Evolutionary conservation across 1,140 invertebrate genomes (phyloP), one percentile per base, ranked within the genome.

Genomic region (honey bee (Apis mellifera)): DNA sequence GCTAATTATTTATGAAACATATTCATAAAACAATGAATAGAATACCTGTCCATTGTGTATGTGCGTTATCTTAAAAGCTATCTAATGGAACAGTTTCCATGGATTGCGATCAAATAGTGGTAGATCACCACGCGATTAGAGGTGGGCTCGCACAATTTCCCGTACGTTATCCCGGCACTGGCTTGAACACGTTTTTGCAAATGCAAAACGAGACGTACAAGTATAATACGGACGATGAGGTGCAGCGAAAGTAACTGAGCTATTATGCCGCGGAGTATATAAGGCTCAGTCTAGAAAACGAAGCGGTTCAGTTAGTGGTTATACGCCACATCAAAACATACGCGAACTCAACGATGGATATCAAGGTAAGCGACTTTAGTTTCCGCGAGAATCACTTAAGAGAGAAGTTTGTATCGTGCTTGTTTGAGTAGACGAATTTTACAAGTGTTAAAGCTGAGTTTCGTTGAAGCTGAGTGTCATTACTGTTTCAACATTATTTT

Each of bases 291-390:
- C 86, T 92, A 92, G 92, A 93, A 92, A 92, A 92, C 90, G 89
- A 87, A 90, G 90, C 87, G 92, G 91, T 93, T 93, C 93, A 94
- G 93, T 94, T 90, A 90, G 93, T 94, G 92, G 92, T 93, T 90
- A 88, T 91, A 88, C 90, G 89, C 92, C 92, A 93, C 91, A 87
- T 85, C 91, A 90, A 91, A 87, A 92, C 89, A 91, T 90, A 91
- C 90, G 89, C 86, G 87, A 90, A 90, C 85, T 90, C 87, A 72
- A 92, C 86, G 89, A 94, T 93, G 92, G 92, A 94, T 86, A 90
- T 91, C 81, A 92, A 93, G 92, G 92, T 93, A 89, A 94, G 90
- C 65, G 32, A 71, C 8, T 50, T 48, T 12, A 23, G 23, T 75
- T 52, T 26, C 48, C 48, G 13, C 12, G 3, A 5, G 13, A 13